phyloP scores from a whole-genome alignment of 2,113 vertebrate species.

The Rhinolophus ferrumequinum region DNA sequence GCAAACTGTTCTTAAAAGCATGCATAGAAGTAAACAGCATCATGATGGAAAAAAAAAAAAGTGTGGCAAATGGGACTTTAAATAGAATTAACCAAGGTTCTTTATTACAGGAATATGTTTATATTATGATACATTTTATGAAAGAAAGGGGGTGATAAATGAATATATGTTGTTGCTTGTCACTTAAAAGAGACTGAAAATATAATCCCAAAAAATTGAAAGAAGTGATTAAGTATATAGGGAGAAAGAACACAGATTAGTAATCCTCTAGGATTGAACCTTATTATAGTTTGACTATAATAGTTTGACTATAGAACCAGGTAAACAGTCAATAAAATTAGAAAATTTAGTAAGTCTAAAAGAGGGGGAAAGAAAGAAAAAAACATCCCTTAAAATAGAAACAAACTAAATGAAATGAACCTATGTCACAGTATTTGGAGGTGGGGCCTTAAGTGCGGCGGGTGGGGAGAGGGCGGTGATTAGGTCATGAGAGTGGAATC shows the following conservation, averaged over 20 bases:
- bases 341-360: not conserved
- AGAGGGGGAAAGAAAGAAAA: not conserved
- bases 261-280: not conserved
- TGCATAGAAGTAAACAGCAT: not conserved
- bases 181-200: constrained; percentile 28
- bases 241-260: not conserved
- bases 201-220: not conserved
- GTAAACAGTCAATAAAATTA: not conserved
- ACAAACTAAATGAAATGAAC: not conserved
- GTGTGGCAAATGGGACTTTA: not conserved
- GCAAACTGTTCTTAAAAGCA: not conserved
- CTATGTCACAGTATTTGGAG: not conserved
- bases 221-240: not conserved
- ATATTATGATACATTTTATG: not conserved
- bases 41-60: not conserved
- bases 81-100: not conserved
- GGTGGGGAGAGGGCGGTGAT: not conserved
- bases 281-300: not conserved
- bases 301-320: not conserved
- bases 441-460: not conserved
- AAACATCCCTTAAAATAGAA: not conserved
- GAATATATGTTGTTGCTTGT: not conserved
- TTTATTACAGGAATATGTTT: not conserved
- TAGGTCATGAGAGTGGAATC: not conserved
- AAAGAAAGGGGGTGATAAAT: not conserved